phyloP scores from a whole-genome alignment of 2,113 vertebrate species.

The Entosphenus tridentatus region DNA sequence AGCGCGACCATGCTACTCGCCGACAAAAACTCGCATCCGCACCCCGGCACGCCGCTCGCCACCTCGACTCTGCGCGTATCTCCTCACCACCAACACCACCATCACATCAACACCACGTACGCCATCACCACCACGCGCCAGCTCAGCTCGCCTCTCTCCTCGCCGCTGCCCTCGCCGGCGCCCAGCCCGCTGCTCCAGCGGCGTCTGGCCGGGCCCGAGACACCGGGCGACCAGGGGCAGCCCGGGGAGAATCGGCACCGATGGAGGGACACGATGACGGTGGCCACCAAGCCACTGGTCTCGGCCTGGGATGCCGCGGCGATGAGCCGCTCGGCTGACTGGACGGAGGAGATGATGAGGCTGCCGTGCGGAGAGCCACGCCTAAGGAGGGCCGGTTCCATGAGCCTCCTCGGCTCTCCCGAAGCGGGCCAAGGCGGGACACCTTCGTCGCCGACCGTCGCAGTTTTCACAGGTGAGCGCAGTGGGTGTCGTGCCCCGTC shows the following conservation, averaged over 20 bases:
- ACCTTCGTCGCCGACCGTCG: too few relatives aligned
- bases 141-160: constrained; percentile 2
- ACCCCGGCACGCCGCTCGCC: background rate
- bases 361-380: too few relatives aligned
- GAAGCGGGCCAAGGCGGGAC: too few relatives aligned
- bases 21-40: background rate
- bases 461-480: too few relatives aligned
- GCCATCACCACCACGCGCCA: constrained; percentile 4
- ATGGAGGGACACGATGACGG: too few relatives aligned
- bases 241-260: background rate
- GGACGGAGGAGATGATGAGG: background rate
- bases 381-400: too few relatives aligned
- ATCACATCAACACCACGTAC: background rate
- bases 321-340: background rate
- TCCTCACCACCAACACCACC: constrained; percentile 1
- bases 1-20: background rate
- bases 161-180: background rate
- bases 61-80: background rate
- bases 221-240: background rate
- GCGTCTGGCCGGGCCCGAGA: background rate
- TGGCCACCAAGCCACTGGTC: too few relatives aligned
- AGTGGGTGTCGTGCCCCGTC: too few relatives aligned
- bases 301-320: too few relatives aligned
- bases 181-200: background rate
- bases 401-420: too few relatives aligned